phyloP scores from a whole-genome alignment of 2,888 invertebrate species.

The Drosophila putrida region DNA sequence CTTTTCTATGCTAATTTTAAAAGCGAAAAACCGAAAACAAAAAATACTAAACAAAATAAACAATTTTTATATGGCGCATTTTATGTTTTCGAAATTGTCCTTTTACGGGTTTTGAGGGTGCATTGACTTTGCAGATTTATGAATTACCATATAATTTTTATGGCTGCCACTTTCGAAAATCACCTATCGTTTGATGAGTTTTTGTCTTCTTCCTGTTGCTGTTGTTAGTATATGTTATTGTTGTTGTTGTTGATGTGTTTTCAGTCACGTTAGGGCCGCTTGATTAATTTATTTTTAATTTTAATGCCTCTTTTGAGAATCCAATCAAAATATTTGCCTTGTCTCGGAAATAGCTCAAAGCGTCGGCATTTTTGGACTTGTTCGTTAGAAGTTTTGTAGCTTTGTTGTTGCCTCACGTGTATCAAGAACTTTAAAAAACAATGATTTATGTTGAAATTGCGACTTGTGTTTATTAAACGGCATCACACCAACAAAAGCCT shows the following conservation, averaged over 20 bases:
- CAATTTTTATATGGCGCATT: conserved; percentile 42
- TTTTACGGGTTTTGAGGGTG: conserved; percentile 48
- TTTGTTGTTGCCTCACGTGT: conserved; percentile 10
- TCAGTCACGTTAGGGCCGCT: conserved; percentile 49
- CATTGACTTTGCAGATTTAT: conserved; percentile 52
- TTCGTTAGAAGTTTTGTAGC: conserved; percentile 25
- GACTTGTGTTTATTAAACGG: conserved; percentile 47
- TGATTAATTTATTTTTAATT: conserved; percentile 71
- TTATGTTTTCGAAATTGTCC: conserved; percentile 57
- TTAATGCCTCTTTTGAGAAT: conserved; percentile 49
- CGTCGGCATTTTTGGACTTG: conserved; percentile 47
- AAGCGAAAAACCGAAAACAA: conserved; percentile 36
- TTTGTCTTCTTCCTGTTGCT: conserved; percentile 41
- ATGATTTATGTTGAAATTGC: conserved; percentile 69
- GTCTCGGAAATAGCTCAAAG: conserved; percentile 53
- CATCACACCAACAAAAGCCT: conserved; percentile 6
- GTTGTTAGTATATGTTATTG: conserved; percentile 7
- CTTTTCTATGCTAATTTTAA: conserved; percentile 72
- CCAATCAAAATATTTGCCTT: conserved; percentile 67
- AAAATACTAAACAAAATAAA: conserved; percentile 7
- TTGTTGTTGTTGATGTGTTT: conserved; percentile 5
- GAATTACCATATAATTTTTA: conserved; percentile 51
- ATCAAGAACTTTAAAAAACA: conserved; percentile 32
- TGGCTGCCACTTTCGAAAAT: conserved; percentile 46
- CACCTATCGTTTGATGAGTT: conserved; percentile 30